Conservation (phyloP, 2,113 vertebrate genomes). For the Merops nubicus region DNA sequence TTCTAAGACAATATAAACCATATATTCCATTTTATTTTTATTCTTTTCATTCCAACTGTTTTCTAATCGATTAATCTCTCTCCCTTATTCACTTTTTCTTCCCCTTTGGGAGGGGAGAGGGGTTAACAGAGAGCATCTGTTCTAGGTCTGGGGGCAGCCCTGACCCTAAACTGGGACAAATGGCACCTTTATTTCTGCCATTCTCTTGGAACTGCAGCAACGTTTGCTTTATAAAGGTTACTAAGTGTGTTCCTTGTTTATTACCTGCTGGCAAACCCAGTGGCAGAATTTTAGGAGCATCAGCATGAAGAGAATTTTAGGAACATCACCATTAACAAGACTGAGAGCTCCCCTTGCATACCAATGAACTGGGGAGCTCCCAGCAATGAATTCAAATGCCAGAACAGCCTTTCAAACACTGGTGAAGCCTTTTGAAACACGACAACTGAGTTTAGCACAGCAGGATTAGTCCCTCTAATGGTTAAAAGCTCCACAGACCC, state of each 20-base stretch:
- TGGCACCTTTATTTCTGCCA: neutral
- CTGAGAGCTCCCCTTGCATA: neutral
- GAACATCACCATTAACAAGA: neutral
- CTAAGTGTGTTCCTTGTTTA: neutral
- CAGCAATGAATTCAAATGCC: neutral
- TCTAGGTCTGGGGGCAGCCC: no score
- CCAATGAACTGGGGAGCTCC: neutral
- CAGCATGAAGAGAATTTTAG: neutral
- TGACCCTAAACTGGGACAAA: no score
- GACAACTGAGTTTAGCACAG: neutral
- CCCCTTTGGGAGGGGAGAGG: no score
- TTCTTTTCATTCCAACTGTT: no score
- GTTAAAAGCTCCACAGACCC: neutral
- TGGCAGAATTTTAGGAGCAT: neutral
- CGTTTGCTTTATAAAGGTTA: neutral
- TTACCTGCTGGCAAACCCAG: neutral
- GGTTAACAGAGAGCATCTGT: no score
- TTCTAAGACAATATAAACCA: neutral
- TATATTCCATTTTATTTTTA: no score
- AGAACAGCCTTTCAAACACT: neutral
- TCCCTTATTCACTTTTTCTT: no score
- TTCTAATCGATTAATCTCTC: no score
- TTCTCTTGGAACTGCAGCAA: neutral
- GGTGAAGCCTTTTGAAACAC: neutral
- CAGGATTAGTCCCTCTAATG: neutral